A percentile compares a stretch with the other conserved stretches of the same genome.
phyloP scores from a whole-genome alignment of 2,797 vertebrate genomes.

The Gouania willdenowi region DNA sequence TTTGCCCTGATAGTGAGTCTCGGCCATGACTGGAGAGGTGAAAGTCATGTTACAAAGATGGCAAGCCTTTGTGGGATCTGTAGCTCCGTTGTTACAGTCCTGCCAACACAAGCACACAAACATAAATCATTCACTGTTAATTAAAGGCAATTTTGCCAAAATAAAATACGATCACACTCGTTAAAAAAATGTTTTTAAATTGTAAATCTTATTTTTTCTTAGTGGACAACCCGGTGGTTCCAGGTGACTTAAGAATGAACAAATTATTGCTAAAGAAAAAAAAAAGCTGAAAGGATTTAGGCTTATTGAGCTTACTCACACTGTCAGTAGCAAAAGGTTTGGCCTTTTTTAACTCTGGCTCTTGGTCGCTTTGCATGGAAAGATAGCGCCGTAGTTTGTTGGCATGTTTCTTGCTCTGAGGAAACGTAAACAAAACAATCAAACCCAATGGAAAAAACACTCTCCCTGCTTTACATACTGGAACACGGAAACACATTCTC shows the following conservation, averaged over 20 bases:
- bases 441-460: background rate
- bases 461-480: background rate
- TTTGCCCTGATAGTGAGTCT: conserved; percentile 95
- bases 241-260: too few relatives aligned
- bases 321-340: conserved; percentile 50
- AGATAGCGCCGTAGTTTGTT: conserved; percentile 93
- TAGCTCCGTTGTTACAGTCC: conserved; percentile 76
- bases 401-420: conserved; percentile 95
- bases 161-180: too few relatives aligned
- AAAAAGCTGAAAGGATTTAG: too few relatives aligned
- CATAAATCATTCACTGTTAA: too few relatives aligned
- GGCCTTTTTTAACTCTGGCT: conserved; percentile 68
- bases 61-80: conserved; percentile 87
- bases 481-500: too few relatives aligned
- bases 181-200: too few relatives aligned
- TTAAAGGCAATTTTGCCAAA: too few relatives aligned
- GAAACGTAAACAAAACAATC: conserved; percentile 1
- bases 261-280: too few relatives aligned
- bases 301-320: conserved; percentile 46
- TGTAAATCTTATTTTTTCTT: too few relatives aligned
- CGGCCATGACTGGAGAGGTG: conserved; percentile 87
- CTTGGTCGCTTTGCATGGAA: conserved; percentile 81
- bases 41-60: conserved; percentile 94
- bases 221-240: too few relatives aligned
- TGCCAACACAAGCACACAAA: conserved; percentile 35